Conservation (phyloP, 2,797 vertebrate genomes). For the Poeciliopsis gracilis region DNA sequence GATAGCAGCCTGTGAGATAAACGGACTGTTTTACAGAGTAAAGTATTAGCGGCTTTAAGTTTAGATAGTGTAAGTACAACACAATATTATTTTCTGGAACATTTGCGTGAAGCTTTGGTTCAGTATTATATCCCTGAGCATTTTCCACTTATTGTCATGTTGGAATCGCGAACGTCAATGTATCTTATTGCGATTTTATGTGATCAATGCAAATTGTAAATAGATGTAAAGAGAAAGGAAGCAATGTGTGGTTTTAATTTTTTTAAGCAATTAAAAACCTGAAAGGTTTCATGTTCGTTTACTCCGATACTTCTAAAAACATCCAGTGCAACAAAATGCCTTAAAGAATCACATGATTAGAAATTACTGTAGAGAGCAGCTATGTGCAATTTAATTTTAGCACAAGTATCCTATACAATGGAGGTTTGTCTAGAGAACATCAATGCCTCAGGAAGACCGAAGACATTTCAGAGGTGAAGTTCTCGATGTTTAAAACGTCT, state of each 20-base stretch:
- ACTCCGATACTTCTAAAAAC: background rate
- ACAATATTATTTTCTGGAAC: background rate
- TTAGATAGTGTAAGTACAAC: background rate
- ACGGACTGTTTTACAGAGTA: constrained; percentile 5
- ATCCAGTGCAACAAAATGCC: background rate
- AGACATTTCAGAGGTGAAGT: background rate
- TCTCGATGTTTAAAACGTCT: background rate
- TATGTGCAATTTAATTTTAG: background rate
- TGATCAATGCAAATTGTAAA: background rate
- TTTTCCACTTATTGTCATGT: background rate
- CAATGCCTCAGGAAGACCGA: background rate
- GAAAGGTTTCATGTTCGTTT: background rate
- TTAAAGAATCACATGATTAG: background rate
- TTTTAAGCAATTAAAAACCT: background rate
- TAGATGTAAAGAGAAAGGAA: background rate
- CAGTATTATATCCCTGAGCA: background rate
- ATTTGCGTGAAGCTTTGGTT: background rate
- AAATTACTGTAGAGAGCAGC: background rate
- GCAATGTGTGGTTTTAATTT: background rate
- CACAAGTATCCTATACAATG: background rate
- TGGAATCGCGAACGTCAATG: background rate
- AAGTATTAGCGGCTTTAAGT: constrained; percentile 12
- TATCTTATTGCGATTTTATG: background rate
- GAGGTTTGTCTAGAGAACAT: background rate
- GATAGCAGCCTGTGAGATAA: constrained; percentile 5